phyloP scores from a whole-genome alignment of 37 sponge, comb jelly and placozoan species.

The Hexactinellida sp. region DNA sequence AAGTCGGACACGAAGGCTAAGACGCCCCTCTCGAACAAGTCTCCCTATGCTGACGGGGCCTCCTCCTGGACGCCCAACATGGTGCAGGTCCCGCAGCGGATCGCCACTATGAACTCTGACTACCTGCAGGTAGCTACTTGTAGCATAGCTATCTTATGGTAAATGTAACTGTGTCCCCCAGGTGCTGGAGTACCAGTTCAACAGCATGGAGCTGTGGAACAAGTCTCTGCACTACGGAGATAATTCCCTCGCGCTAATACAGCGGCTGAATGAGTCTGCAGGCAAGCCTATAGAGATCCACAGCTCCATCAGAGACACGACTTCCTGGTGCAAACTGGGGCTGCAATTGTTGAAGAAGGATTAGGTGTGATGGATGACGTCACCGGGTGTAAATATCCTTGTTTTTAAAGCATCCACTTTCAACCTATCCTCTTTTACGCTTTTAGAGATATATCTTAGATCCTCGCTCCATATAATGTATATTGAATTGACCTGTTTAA shows the following conservation, averaged over 20 bases:
- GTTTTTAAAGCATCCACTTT: background rate
- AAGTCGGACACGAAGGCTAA: constrained; percentile 8
- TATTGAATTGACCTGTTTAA: background rate
- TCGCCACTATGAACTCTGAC: constrained; percentile 6
- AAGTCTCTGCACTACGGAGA: background rate
- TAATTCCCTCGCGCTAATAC: background rate
- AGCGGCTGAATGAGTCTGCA: background rate
- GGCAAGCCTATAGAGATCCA: background rate
- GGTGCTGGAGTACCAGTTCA: background rate
- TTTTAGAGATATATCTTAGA: background rate
- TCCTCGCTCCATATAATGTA: constrained; percentile 4
- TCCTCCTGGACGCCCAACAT: background rate
- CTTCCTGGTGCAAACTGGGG: background rate
- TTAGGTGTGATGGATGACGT: background rate
- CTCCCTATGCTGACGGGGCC: background rate
- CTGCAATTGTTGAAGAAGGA: background rate
- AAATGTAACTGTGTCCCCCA: background rate
- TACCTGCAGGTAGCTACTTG: background rate
- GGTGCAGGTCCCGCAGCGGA: background rate
- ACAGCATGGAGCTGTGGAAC: background rate
- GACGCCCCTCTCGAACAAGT: background rate
- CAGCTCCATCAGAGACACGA: background rate
- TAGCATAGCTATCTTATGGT: background rate
- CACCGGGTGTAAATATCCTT: background rate
- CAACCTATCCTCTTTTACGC: constrained; percentile 16